Percentiles rank a stretch among this genome's conserved stretches.
Conservation (phyloP, 2,797 vertebrate genomes). For the Enteromius argenteus region DNA sequence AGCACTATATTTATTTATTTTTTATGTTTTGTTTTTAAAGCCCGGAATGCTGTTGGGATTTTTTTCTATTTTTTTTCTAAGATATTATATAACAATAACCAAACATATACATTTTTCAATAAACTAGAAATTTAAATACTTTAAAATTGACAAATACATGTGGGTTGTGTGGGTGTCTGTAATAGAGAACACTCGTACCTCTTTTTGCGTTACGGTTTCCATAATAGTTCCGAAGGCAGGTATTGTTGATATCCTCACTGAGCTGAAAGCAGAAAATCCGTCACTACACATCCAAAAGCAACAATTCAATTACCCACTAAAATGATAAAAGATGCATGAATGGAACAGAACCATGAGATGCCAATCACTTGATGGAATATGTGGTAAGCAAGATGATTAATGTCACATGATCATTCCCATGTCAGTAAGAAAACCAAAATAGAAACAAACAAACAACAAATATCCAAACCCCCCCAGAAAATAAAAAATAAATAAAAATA, state of each 20-base stretch:
- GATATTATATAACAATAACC: not conserved
- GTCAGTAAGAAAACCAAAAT: conserved; percentile 64
- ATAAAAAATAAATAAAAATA: conserved; percentile 51
- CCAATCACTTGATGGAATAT: conserved; percentile 63
- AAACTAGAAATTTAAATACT: no score
- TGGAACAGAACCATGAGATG: conserved; percentile 38
- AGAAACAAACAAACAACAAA: conserved; percentile 34
- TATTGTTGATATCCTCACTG: conserved; percentile 98
- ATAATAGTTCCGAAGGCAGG: conserved; percentile 99
- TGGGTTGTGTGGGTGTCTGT: not conserved
- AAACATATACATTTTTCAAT: not conserved
- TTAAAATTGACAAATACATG: not conserved
- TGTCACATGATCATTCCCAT: conserved; percentile 78
- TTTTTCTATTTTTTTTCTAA: no score
- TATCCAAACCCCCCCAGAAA: conserved; percentile 19
- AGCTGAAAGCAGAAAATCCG: conserved; percentile 79
- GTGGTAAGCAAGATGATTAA: conserved; percentile 75
- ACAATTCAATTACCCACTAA: not conserved
- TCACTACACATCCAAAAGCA: conserved; percentile 46
- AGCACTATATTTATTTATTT: no score
- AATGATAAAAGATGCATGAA: conserved; percentile 40
- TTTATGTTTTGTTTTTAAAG: not conserved
- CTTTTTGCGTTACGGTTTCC: conserved; percentile 98
- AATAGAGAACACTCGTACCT: conserved; percentile 78
- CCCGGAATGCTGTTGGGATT: not conserved